A percentile compares a stretch with the other conserved stretches of the same genome.
Evolutionary conservation across 2,888 invertebrate species (phyloP).

Genomic region (Lasioglossum marginatum): DNA sequence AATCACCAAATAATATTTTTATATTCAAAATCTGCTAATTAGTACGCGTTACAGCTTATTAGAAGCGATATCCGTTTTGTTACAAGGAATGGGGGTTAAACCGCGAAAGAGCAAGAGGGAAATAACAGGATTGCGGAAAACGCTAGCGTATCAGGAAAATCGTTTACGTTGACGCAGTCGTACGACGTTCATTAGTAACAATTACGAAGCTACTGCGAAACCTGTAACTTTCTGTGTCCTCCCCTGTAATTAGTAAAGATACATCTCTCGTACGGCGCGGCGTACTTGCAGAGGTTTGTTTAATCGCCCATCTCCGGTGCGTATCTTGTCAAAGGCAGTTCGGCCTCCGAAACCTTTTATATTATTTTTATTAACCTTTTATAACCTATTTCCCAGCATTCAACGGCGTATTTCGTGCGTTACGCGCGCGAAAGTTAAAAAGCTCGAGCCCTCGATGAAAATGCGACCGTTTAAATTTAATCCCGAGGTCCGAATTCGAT

Average conservation of each 20-base stretch:
- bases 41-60: not conserved
- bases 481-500: not conserved
- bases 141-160: not conserved
- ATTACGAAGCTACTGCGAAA: conserved; percentile 48
- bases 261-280: conserved; percentile 20
- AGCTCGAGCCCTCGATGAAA: not conserved
- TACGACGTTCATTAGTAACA: conserved; percentile 56
- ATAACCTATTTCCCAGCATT: not conserved
- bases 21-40: not conserved
- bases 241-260: conserved; percentile 54
- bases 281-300: conserved; percentile 54
- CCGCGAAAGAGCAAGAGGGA: not conserved
- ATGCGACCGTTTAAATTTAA: not conserved
- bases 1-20: not conserved
- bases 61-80: not conserved
- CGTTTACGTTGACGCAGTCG: conserved; percentile 40
- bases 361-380: no score
- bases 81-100: not conserved
- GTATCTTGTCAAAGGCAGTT: conserved; percentile 9
- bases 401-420: not conserved
- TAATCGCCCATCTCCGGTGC: conserved; percentile 45
- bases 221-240: conserved; percentile 55
- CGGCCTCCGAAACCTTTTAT: not conserved
- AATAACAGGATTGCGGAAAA: conserved; percentile 9
- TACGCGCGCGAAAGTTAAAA: not conserved